Base-by-base conservation (phyloP, 2,797 vertebrate species). In the Botia almorhae region DNA sequence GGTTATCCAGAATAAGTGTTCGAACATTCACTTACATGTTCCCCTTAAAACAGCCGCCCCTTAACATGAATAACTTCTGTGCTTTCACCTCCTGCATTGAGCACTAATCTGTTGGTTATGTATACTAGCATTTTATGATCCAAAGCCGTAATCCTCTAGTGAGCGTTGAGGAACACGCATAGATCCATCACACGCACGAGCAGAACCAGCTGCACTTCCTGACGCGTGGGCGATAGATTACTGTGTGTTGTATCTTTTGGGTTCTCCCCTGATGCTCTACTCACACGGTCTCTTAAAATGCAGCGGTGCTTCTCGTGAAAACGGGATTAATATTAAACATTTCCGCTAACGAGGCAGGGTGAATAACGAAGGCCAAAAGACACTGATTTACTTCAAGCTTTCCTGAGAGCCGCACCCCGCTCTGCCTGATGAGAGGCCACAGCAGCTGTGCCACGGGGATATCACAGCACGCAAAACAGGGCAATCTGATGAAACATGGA, bases 271-370 rank as follows among this genome's bases (percentile, higher is more conserved):
- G 51, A 71, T 17, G 13, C 10, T 39, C 43, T 51, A 58, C 83
- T 63, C 69, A 72, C 61, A 78, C 7, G 68, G 74, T 82, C 78
- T 39, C 70, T 82, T 86, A 87, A 88, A 88, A 89, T 83, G 82
- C 85, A 58, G 86, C 78, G 77, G 74, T 53, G 56, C 81, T 85
- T 50, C 68, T 88, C 85, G 88, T 64, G 79, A 89, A 89, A 89
- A 89, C 85, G 83, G 89, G 86, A 93, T 92, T 86, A 88, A 92
- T 91, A 90, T 92, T 88, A 89, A 90, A 91, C 83, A 85, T 83
- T 82, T 74, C 60, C 78, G 84, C 83, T 89, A 89, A 90, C 74
- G 69, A 89, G 87, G 83, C 83, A 60, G 78, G 80, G 80, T 39
- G 64, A 69, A 86, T 85, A 87, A 85, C 85, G 80, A 85, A 79